phyloP scores from a whole-genome alignment of 2,888 invertebrate genomes.

The Hybos culiciformis region DNA sequence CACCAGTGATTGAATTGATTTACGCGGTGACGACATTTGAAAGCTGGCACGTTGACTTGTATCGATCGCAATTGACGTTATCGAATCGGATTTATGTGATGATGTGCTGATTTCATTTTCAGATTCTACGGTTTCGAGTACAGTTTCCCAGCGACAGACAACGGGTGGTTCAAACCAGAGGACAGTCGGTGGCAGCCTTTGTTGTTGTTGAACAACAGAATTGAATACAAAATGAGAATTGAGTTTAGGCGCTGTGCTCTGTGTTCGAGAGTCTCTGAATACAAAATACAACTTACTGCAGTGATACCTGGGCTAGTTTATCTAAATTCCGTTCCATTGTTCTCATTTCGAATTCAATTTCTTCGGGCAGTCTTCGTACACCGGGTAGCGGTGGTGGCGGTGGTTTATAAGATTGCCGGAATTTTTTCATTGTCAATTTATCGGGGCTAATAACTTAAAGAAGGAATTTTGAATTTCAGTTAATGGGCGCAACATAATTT shows the following conservation, averaged over 20 bases:
- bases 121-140: constrained; percentile 29
- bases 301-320: constrained; percentile 52
- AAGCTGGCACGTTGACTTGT: neutral
- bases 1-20: too few relatives aligned
- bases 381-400: constrained; percentile 52
- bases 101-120: constrained; percentile 29
- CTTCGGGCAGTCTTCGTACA: constrained; percentile 57
- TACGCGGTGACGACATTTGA: neutral
- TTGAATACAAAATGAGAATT: neutral
- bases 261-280: neutral
- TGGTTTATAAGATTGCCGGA: constrained; percentile 53
- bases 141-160: constrained; percentile 55
- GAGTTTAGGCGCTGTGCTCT: neutral
- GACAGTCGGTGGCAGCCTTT: constrained; percentile 51
- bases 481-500: neutral
- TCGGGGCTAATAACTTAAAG: constrained; percentile 32
- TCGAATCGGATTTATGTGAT: constrained; percentile 12
- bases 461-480: neutral
- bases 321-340: constrained; percentile 59
- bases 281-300: constrained; percentile 43
- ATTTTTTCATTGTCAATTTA: constrained; percentile 43
- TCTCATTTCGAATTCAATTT: constrained; percentile 66
- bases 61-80: neutral
- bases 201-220: neutral
- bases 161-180: constrained; percentile 70